phyloP scores from a whole-genome alignment of 1,140 invertebrate species.

The Sarcophaga peregrina region DNA sequence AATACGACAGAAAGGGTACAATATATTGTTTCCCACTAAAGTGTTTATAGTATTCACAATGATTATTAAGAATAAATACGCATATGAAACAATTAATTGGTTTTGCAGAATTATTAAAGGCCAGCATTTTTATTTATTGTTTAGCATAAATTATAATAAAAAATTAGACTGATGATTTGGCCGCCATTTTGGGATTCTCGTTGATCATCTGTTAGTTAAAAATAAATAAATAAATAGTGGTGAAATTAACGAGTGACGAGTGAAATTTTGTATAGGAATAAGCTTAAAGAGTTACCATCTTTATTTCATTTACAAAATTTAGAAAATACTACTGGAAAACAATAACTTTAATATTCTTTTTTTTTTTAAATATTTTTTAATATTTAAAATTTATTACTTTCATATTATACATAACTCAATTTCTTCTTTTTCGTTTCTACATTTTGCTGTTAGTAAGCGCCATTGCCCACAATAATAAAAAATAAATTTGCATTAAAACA shows the following conservation, averaged over 20 bases:
- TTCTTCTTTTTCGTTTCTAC: too few species aligned
- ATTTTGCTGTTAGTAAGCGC: too few species aligned
- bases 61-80: too few species aligned
- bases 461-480: too few species aligned
- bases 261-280: conserved; percentile 24
- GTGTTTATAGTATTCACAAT: background rate
- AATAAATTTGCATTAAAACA: too few species aligned
- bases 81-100: too few species aligned
- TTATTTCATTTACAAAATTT: background rate
- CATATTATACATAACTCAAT: too few species aligned
- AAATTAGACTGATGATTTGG: conserved; percentile 10
- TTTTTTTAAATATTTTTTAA: too few species aligned
- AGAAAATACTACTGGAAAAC: too few species aligned
- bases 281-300: conserved; percentile 14
- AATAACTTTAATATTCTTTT: too few species aligned
- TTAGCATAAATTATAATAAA: background rate
- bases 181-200: conserved; percentile 32
- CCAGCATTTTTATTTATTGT: background rate
- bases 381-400: too few species aligned
- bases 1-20: conserved; percentile 20
- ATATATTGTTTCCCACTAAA: conserved; percentile 10
- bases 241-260: conserved; percentile 19
- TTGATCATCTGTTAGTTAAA: background rate
- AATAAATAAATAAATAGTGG: conserved; percentile 30
- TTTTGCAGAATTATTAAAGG: too few species aligned